phyloP scores from a whole-genome alignment of 2,797 vertebrate species.

The Dendrocincla tyrannina region DNA sequence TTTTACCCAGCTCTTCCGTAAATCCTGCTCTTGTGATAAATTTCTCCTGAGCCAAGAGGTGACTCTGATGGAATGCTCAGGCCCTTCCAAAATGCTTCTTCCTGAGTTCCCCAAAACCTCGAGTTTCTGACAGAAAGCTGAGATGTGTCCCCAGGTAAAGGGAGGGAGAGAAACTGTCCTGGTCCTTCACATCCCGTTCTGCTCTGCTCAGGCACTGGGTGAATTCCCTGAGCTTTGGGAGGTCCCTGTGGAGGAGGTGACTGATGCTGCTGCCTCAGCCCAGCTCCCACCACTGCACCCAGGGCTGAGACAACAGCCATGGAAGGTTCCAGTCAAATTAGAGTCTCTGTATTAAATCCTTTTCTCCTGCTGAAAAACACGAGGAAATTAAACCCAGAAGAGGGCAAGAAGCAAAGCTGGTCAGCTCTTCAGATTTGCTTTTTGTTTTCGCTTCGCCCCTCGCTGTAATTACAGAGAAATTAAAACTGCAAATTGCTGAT shows the following conservation, averaged over 20 bases:
- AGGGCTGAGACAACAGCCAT: not conserved
- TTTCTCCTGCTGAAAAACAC: not conserved
- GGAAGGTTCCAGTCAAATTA: not conserved
- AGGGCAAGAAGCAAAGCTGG: not conserved
- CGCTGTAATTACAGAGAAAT: not conserved
- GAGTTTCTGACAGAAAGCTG: not conserved
- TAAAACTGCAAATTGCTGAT: not conserved
- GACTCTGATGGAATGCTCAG: not conserved
- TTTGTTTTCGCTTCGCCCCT: not conserved
- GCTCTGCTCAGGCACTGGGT: not conserved
- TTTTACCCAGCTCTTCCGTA: not conserved
- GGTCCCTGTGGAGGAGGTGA: accelerated
- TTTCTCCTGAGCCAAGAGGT: not conserved
- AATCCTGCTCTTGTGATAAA: not conserved
- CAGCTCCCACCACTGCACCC: not conserved
- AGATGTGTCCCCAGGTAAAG: not conserved
- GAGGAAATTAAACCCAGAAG: not conserved
- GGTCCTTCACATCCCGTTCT: not conserved
- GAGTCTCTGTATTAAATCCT: not conserved
- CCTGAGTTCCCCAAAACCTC: not conserved
- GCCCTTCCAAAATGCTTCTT: not conserved
- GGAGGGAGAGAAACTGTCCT: not conserved
- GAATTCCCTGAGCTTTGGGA: not conserved
- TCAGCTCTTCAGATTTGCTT: not conserved
- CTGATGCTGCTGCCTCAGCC: not conserved